Evolutionary conservation across 2,888 invertebrate species (phyloP).

Genomic region (Pammene aurita): DNA sequence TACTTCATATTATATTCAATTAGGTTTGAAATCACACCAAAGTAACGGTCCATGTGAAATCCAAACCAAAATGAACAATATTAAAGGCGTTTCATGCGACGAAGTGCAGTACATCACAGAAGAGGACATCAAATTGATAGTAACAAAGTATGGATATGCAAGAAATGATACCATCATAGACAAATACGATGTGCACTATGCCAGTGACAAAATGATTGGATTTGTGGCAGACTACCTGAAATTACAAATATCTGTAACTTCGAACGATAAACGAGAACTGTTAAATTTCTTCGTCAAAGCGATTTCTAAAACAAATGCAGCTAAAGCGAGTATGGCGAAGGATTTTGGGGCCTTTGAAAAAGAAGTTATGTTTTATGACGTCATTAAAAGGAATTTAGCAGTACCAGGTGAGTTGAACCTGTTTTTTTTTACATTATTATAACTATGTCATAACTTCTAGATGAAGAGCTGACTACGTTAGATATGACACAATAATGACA

Average conservation of each 20-base stretch:
- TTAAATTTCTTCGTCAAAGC: slow-evolving; percentile 70
- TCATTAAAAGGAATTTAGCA: slow-evolving; percentile 60
- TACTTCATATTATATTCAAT: not conserved
- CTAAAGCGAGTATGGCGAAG: slow-evolving; percentile 70
- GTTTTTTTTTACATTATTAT: too few relatives aligned
- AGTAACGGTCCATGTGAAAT: not conserved
- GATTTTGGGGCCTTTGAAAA: slow-evolving; percentile 67
- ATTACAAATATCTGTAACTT: slow-evolving; percentile 57
- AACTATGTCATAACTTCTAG: too few relatives aligned
- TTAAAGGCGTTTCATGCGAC: not conserved
- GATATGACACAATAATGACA: too few relatives aligned
- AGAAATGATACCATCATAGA: slow-evolving; percentile 50
- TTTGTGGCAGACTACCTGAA: slow-evolving; percentile 75
- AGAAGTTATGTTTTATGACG: slow-evolving; percentile 65
- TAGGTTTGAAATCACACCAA: not conserved
- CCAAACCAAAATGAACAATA: slow-evolving; percentile 6
- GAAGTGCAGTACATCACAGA: slow-evolving; percentile 50
- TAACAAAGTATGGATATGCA: slow-evolving; percentile 51
- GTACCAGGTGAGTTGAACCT: slow-evolving; percentile 57
- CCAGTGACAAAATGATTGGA: slow-evolving; percentile 75
- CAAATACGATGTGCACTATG: slow-evolving; percentile 56
- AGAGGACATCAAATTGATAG: slow-evolving; percentile 59
- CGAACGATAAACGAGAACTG: slow-evolving; percentile 47
- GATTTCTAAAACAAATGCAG: slow-evolving; percentile 62
- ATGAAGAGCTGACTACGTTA: too few relatives aligned